Evolutionary conservation across 2,113 vertebrate species (phyloP), one percentile per base, ranked within the genome.

Genomic region (Thinocorus orbignyianus): DNA sequence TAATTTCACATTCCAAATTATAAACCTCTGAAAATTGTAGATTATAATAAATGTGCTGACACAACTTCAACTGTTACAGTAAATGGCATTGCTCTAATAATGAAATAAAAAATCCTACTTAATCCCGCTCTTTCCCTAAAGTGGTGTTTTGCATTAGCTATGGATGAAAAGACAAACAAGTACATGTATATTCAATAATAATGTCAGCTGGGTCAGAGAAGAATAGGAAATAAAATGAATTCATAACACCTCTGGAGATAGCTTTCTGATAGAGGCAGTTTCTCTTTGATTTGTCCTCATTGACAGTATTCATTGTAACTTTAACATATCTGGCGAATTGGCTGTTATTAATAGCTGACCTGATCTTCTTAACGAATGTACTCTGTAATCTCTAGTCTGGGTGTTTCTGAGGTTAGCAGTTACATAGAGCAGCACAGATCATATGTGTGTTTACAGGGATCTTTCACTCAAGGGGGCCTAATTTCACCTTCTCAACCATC

Each of bases 151-250:
- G 90, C 87, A 98, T 98, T 98, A 97, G 91, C 85, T 86, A 85
- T 93, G 95, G 94, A 97, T 97, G 95, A 96, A 95, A 98, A 98
- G 66, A 84, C 95, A 98, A 98, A 97, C 96, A 96, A 97, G 92
- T 96, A 86, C 89, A 81, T 97, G 96, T 96, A 97, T 95, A 97
- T 97, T 97, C 96, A 97, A 97, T 97, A 97, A 95, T 96, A 97
- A 97, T 96, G 93, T 94, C 94, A 95, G 77, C 95, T 76, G 90
- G 95, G 89, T 98, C 95, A 97, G 93, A 82, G 84, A 97, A 97
- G 91, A 93, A 95, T 92, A 91, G 74, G 70, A 95, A 96, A 95
- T 97, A 64, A 97, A 98, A 96, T 96, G 26, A 95, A 97, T 97
- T 80, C 64, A 26, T 96, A 96, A 94, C 66, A 92, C 65, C 78